Percentiles rank a stretch among this genome's conserved stretches.
These are phyloP conservation scores for Gastrophysa polygoni DNA, from an alignment of 2,888 invertebrate genomes.

Conservation along the genomic window DNA sequence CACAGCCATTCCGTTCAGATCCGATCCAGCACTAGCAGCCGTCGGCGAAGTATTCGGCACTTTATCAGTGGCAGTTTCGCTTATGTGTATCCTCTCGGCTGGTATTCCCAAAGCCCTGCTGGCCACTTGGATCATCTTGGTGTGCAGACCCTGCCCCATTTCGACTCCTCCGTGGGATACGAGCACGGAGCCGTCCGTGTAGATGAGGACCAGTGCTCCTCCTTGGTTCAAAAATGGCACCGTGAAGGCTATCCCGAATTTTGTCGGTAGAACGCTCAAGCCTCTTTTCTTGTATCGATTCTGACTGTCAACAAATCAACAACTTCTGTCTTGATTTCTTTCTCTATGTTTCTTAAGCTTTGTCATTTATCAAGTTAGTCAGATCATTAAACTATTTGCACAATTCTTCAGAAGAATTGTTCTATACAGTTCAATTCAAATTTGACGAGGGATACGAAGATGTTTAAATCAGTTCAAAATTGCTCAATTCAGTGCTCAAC, in stretches of 20 bases:
- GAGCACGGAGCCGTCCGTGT: slow-evolving; percentile 86
- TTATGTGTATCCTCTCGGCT: slow-evolving; percentile 75
- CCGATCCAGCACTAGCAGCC: slow-evolving; percentile 87
- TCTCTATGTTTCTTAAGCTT: no score
- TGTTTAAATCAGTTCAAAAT: no score
- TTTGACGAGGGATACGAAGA: no score
- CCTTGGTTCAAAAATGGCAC: slow-evolving; percentile 80
- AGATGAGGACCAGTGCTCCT: slow-evolving; percentile 87
- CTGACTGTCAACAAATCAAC: slow-evolving; percentile 64
- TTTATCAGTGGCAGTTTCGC: slow-evolving; percentile 87
- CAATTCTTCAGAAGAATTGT: no score
- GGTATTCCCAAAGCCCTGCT: slow-evolving; percentile 75
- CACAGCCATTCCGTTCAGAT: slow-evolving; percentile 91
- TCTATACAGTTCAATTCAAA: no score
- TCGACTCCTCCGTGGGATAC: slow-evolving; percentile 92
- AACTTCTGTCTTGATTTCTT: no score
- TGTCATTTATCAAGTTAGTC: no score
- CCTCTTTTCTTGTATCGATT: slow-evolving; percentile 89
- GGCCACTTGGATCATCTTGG: slow-evolving; percentile 93
- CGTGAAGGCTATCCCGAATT: slow-evolving; percentile 84
- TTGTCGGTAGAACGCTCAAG: slow-evolving; percentile 79
- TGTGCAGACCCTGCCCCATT: slow-evolving; percentile 97
- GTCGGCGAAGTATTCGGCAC: slow-evolving; percentile 91
- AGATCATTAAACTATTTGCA: no score
- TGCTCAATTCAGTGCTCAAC: no score